Conservation (phyloP, 2,113 vertebrate species). For the Vidua macroura region DNA sequence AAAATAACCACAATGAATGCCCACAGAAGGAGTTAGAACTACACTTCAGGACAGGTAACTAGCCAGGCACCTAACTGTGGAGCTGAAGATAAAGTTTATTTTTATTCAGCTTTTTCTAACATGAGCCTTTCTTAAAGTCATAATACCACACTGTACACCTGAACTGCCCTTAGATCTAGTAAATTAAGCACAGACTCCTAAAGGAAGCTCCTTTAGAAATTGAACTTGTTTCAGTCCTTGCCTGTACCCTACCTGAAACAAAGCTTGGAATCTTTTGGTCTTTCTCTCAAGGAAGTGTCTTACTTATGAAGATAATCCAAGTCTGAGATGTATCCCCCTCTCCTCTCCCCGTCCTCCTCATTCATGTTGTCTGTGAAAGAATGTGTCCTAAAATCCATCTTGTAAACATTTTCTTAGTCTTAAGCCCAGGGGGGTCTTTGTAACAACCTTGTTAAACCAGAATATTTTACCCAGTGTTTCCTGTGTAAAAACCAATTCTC, state of each 20-base stretch:
- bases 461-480: background rate
- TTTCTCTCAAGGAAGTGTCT: background rate
- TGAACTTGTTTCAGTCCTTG: background rate
- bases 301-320: background rate
- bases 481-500: background rate
- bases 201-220: accelerated
- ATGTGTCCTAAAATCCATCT: background rate
- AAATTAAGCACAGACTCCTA: background rate
- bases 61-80: background rate
- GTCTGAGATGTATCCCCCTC: background rate
- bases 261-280: background rate
- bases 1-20: background rate
- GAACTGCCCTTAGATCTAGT: background rate
- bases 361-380: background rate
- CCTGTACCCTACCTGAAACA: background rate
- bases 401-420: background rate
- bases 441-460: background rate
- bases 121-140: background rate
- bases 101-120: background rate
- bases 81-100: background rate
- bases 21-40: background rate
- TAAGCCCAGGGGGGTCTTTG: background rate
- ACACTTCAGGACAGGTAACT: background rate
- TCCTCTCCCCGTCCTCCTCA: background rate
- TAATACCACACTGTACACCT: background rate